Evolutionary conservation across 2,113 vertebrate genomes (phyloP).

Genomic region (Cricetomys ansorgei): DNA sequence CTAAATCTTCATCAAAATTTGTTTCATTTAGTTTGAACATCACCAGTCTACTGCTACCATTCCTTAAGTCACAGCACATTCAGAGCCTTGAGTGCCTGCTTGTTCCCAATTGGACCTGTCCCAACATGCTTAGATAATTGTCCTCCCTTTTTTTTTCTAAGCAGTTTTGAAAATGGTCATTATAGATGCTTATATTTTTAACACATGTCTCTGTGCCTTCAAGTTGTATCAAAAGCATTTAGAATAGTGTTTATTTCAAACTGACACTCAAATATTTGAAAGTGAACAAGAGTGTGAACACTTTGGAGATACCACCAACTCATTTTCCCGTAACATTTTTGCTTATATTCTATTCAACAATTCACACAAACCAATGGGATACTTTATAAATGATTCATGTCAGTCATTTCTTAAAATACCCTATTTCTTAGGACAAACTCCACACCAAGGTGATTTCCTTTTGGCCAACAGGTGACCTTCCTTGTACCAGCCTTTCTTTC

Average conservation of each 20-base stretch:
- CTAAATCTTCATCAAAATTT: neutral
- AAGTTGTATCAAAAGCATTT: neutral
- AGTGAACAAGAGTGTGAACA: neutral
- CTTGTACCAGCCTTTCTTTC: neutral
- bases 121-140: neutral
- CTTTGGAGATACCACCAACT: neutral
- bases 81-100: neutral
- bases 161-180: neutral
- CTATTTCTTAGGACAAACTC: neutral
- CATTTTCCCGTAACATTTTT: neutral
- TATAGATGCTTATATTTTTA: neutral
- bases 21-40: neutral
- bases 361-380: neutral
- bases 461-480: neutral
- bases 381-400: neutral
- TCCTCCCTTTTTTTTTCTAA: neutral
- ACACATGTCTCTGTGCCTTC: neutral
- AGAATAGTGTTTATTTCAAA: neutral
- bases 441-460: neutral
- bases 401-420: neutral
- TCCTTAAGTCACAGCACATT: neutral
- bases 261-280: neutral
- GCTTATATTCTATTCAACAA: neutral
- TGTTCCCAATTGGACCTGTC: neutral
- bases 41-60: neutral